A percentile compares a stretch with the other conserved stretches of the same genome.
Evolutionary conservation across 2,888 invertebrate species (phyloP).

Genomic region (Acleris cristana): DNA sequence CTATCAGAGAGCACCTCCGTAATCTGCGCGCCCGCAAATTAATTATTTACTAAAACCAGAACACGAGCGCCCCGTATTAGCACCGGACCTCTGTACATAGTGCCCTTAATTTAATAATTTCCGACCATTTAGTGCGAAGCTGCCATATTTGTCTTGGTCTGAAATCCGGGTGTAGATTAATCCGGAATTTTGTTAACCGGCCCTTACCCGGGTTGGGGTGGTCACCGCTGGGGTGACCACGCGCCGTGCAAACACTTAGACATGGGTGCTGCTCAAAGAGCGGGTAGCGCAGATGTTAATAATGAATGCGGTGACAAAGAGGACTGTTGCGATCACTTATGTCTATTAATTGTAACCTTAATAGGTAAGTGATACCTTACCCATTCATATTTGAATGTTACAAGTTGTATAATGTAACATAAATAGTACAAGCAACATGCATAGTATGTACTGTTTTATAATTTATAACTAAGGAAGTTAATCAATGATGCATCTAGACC

Average conservation of each 20-base stretch:
- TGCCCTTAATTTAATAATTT: slow-evolving; percentile 78
- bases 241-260: slow-evolving; percentile 51
- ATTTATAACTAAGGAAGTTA: too few relatives aligned
- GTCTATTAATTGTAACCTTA: slow-evolving; percentile 10
- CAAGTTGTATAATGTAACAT: too few relatives aligned
- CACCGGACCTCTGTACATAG: slow-evolving; percentile 56
- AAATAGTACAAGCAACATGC: too few relatives aligned
- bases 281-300: slow-evolving; percentile 22
- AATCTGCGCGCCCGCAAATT: slow-evolving; percentile 26
- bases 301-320: slow-evolving; percentile 29
- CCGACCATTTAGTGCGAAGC: slow-evolving; percentile 70
- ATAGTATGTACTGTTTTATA: too few relatives aligned
- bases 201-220: slow-evolving; percentile 48
- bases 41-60: slow-evolving; percentile 30
- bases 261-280: slow-evolving; percentile 50
- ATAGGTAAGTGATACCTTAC: too few relatives aligned
- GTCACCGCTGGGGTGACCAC: slow-evolving; percentile 45
- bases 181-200: slow-evolving; percentile 71
- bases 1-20: slow-evolving; percentile 14
- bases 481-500: too few relatives aligned
- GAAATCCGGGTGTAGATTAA: slow-evolving; percentile 77
- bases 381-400: too few relatives aligned
- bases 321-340: slow-evolving; percentile 27
- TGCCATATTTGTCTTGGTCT: slow-evolving; percentile 78
- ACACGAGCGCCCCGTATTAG: slow-evolving; percentile 26